Base-by-base conservation (phyloP, 2,888 invertebrate genomes). In the Trachelus tabidus region DNA sequence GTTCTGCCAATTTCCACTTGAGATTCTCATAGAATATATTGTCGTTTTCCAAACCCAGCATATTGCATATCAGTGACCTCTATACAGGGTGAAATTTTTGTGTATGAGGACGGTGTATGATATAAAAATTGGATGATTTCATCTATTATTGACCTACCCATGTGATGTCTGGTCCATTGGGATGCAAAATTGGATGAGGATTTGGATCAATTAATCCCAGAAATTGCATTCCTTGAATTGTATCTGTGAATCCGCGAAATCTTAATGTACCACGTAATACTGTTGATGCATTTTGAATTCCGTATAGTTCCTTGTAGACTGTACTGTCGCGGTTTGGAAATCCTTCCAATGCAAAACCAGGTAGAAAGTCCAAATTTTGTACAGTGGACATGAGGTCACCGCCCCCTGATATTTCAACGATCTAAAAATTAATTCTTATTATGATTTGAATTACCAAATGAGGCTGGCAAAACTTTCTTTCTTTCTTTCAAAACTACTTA, bases 261-360 rank as follows among this genome's bases (percentile, higher is more conserved):
- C 99, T 94, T 75, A 99, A 94, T 1, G 99, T 99, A 78, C 99
- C 99, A 80, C 99, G 93, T 76, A 99, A 93, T 86, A 99, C 94
- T 0, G 99, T 99, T 80, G 95, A 94, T 0, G 97, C 96, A 86
- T 97, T 96, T 15, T 94, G 93, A 79, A 99, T 96, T 4, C 97
- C 97, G 90, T 99, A 99, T 0, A 97, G 93, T 75, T 96, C 94
- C 0, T 95, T 94, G 90, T 99, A 99, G 69, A 95, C 94, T 0
- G 97, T 97, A 77, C 99, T 99, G 91, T 99, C 99, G 79, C 99
- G 94, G 92, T 99, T 99, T 0, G 99, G 98, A 89, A 97, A 99
- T 0, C 99, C 99, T 93, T 99, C 99, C 77, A 99, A 93, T 23
- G 98, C 97, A 89, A 99, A 98, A 0, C 99, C 99, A 0, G 99